These are phyloP conservation scores for Neodon shergylaensis DNA, from an alignment of 2,113 vertebrate genomes.

Conservation along the genomic window DNA sequence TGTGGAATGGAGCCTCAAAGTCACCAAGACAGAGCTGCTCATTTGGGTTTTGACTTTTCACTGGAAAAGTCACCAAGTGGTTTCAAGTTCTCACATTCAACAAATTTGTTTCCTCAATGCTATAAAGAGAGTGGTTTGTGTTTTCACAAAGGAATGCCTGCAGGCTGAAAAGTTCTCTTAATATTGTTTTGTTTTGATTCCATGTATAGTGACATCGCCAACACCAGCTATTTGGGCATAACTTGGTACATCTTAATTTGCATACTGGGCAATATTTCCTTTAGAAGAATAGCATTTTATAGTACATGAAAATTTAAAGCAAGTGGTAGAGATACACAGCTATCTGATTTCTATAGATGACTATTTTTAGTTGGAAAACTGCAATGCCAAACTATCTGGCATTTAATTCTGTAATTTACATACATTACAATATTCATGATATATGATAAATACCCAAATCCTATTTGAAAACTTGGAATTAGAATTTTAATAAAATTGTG, in stretches of 20 bases:
- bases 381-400: conserved; percentile 68
- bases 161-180: conserved; percentile 63
- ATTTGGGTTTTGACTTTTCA: conserved; percentile 57
- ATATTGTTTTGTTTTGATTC: conserved; percentile 72
- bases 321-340: conserved; percentile 64
- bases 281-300: conserved; percentile 67
- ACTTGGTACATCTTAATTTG: conserved; percentile 70
- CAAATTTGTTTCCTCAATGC: conserved; percentile 64
- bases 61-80: conserved; percentile 64
- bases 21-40: neutral
- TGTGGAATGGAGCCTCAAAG: neutral
- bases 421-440: conserved; percentile 76
- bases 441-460: conserved; percentile 61
- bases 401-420: conserved; percentile 72
- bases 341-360: conserved; percentile 71
- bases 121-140: conserved; percentile 43
- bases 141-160: conserved; percentile 56
- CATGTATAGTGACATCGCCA: conserved; percentile 45
- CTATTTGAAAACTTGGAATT: conserved; percentile 45
- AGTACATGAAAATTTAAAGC: conserved; percentile 64
- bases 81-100: conserved; percentile 55
- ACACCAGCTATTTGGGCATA: conserved; percentile 74
- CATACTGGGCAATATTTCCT: conserved; percentile 68
- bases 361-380: conserved; percentile 72
- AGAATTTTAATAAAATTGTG: conserved; percentile 73